Evolutionary conservation across 2,797 vertebrate genomes (phyloP).

Genomic region (Rhabdomys pumilio): DNA sequence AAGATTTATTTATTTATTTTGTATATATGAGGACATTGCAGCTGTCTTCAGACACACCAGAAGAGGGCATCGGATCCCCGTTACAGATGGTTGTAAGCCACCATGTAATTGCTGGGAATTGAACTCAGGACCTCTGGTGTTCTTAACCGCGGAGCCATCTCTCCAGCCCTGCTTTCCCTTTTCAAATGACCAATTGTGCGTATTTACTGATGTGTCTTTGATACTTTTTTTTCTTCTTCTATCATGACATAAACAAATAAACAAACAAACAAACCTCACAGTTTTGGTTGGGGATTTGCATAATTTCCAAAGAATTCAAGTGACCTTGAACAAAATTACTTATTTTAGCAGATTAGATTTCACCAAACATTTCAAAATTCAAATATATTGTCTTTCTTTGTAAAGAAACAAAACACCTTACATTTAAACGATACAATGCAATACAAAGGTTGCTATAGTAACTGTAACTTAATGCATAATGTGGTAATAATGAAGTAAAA

Average conservation of each 20-base stretch:
- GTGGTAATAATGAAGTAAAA: slow-evolving; percentile 66
- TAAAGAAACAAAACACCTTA: slow-evolving; percentile 53
- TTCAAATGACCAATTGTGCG: background rate
- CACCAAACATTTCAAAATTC: slow-evolving; percentile 44
- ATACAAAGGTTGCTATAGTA: slow-evolving; percentile 65
- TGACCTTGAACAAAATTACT: slow-evolving; percentile 58
- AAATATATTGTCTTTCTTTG: slow-evolving; percentile 54
- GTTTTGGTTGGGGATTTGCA: slow-evolving; percentile 52
- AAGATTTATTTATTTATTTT: no score
- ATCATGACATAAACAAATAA: slow-evolving; percentile 12
- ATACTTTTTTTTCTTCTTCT: slow-evolving; percentile 6
- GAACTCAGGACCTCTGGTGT: no score
- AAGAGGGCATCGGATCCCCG: no score
- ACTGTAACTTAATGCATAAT: slow-evolving; percentile 66
- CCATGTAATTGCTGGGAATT: no score
- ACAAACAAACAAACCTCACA: background rate
- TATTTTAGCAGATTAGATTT: slow-evolving; percentile 59
- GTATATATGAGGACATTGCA: no score
- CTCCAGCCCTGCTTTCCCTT: background rate
- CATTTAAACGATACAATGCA: background rate
- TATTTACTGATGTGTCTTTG: slow-evolving; percentile 1
- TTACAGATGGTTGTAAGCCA: no score
- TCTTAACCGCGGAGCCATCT: no score
- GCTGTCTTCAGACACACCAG: no score
- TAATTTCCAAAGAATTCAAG: slow-evolving; percentile 53